Percentiles rank a stretch among this genome's conserved stretches.
Evolutionary conservation across 2,888 invertebrate species (phyloP).

Genomic region (Harpagoxenus sublaevis): DNA sequence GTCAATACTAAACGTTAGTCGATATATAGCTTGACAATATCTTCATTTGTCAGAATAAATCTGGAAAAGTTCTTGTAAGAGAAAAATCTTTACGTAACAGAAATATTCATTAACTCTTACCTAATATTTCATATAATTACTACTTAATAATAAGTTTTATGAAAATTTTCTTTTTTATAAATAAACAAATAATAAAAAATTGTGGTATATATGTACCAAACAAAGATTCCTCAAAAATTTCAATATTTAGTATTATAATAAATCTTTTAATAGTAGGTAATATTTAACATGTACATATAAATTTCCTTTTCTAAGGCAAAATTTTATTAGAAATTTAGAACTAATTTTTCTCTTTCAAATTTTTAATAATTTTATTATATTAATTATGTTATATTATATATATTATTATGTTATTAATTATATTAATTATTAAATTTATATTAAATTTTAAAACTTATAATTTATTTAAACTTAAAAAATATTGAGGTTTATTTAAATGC

Average conservation of each 20-base stretch:
- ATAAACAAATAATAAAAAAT: background rate
- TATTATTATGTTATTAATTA: too few relatives aligned
- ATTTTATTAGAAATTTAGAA: background rate
- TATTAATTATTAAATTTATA: too few relatives aligned
- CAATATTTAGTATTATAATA: background rate
- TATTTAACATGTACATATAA: background rate
- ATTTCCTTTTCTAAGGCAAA: background rate
- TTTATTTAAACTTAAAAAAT: background rate
- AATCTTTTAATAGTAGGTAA: background rate
- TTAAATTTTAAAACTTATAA: background rate
- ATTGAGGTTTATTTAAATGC: background rate
- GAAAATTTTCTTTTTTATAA: background rate
- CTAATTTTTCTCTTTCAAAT: background rate
- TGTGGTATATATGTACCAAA: background rate
- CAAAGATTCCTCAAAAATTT: background rate
- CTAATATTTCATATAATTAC: background rate
- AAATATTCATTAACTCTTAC: background rate
- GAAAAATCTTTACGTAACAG: background rate
- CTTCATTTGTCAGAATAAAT: slow-evolving; percentile 6
- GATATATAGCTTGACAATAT: slow-evolving; percentile 58
- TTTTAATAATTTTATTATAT: slow-evolving; percentile 10
- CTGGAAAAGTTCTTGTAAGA: background rate
- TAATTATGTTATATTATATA: too few relatives aligned
- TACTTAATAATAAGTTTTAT: background rate
- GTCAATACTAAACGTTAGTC: slow-evolving; percentile 74